Evolutionary conservation across 2,888 invertebrate genomes (phyloP).

Genomic region (Coleophora deauratella): DNA sequence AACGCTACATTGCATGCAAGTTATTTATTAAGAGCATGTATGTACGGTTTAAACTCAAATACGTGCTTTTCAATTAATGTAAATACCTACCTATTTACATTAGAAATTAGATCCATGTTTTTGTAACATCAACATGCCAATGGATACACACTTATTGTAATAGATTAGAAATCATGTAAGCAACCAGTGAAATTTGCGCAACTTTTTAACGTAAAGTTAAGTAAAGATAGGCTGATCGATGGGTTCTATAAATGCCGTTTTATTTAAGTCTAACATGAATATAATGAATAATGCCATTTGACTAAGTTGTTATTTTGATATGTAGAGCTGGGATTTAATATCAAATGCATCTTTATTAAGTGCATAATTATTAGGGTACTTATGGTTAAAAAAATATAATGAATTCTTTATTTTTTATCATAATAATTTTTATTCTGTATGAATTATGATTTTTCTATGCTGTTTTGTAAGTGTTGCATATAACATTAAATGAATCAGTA

Average conservation of each 20-base stretch:
- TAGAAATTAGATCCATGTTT: no score
- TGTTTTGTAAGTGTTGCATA: constrained; percentile 65
- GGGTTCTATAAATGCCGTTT: constrained; percentile 2
- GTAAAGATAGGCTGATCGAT: constrained; percentile 26
- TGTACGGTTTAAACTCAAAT: no score
- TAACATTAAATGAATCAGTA: constrained; percentile 67
- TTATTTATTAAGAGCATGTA: no score
- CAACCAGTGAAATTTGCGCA: constrained; percentile 22
- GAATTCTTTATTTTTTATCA: constrained; percentile 53
- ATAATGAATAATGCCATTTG: constrained; percentile 31
- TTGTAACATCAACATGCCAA: no score
- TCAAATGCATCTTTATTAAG: constrained; percentile 33
- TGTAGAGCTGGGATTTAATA: constrained; percentile 38
- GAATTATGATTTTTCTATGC: constrained; percentile 52
- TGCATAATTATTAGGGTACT: constrained; percentile 57
- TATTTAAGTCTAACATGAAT: constrained; percentile 17
- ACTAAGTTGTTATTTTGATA: constrained; percentile 39
- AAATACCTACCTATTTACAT: no score
- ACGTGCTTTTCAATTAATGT: no score
- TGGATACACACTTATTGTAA: no score
- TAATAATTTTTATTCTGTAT: constrained; percentile 49
- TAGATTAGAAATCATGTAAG: constrained; percentile 12
- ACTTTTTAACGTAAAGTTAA: constrained; percentile 14
- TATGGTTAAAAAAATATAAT: constrained; percentile 54
- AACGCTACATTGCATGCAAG: no score